A percentile compares a stretch with the other conserved stretches of the same genome.
Evolutionary conservation across 2,797 vertebrate genomes (phyloP).

Genomic region (Hippocampus kuda): DNA sequence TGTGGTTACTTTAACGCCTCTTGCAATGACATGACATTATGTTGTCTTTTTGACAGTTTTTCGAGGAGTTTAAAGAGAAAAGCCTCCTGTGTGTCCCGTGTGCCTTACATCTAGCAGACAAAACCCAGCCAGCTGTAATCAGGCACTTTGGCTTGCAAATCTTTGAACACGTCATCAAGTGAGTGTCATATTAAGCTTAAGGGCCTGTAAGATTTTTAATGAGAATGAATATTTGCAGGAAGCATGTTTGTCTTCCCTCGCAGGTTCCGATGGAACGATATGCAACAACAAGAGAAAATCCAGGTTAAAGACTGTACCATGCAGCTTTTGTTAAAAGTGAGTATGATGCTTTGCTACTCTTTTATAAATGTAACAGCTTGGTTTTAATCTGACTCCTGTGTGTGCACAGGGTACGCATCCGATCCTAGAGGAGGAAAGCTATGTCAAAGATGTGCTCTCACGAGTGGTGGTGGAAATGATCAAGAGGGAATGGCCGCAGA

Average conservation of each 20-base stretch:
- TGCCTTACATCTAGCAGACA: conserved; percentile 84
- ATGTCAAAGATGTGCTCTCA: conserved; percentile 91
- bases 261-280: conserved; percentile 92
- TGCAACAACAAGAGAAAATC: conserved; percentile 84
- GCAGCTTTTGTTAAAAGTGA: conserved; percentile 81
- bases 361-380: neutral
- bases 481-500: conserved; percentile 96
- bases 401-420: conserved; percentile 76
- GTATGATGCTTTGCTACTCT: conserved; percentile 25
- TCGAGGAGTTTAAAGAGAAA: conserved; percentile 95
- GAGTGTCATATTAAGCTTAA: conserved; percentile 45
- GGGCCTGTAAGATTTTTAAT: neutral
- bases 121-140: conserved; percentile 80
- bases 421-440: conserved; percentile 89
- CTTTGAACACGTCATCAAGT: conserved; percentile 96
- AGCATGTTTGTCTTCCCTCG: neutral
- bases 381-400: neutral
- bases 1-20: neutral
- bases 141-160: conserved; percentile 96
- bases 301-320: conserved; percentile 90
- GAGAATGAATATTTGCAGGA: neutral
- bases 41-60: conserved; percentile 70
- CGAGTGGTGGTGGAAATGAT: conserved; percentile 97
- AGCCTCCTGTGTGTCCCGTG: conserved; percentile 85
- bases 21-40: neutral